Evolutionary conservation across 2,113 vertebrate species (phyloP).

Genomic region (Balaenoptera acutorostrata): DNA sequence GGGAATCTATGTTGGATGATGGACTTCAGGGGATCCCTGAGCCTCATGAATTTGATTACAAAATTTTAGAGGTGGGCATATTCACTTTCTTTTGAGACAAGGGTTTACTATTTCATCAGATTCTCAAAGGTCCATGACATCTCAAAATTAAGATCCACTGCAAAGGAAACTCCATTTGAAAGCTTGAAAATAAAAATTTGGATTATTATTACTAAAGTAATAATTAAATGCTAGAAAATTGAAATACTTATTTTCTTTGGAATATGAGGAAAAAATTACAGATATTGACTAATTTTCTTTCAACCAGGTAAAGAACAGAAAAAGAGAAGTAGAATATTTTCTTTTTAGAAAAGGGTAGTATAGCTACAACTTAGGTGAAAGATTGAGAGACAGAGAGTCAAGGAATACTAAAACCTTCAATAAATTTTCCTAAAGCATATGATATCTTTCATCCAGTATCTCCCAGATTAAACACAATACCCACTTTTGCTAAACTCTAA

Average conservation of each 20-base stretch:
- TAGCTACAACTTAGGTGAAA: neutral
- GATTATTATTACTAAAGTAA: neutral
- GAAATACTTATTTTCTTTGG: neutral
- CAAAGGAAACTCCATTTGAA: neutral
- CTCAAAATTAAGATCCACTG: neutral
- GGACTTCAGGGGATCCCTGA: neutral
- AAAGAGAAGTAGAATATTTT: neutral
- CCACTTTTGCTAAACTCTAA: neutral
- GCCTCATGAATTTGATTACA: neutral
- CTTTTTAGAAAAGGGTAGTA: neutral
- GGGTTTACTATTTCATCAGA: neutral
- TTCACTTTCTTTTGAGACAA: neutral
- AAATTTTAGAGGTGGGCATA: neutral
- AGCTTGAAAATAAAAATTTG: neutral
- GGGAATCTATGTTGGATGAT: neutral
- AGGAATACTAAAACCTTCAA: neutral
- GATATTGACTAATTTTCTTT: neutral
- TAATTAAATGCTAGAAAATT: neutral
- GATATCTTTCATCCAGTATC: neutral
- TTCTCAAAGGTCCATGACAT: neutral
- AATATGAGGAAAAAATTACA: neutral
- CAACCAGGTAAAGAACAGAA: neutral
- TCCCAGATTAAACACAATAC: neutral
- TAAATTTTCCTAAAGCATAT: neutral
- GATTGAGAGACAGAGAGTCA: neutral